A percentile compares a stretch with the other conserved stretches of the same genome.
These are phyloP conservation scores for Cheilosia impressa DNA, from an alignment of 2,888 invertebrate genomes.

Conservation along the genomic window DNA sequence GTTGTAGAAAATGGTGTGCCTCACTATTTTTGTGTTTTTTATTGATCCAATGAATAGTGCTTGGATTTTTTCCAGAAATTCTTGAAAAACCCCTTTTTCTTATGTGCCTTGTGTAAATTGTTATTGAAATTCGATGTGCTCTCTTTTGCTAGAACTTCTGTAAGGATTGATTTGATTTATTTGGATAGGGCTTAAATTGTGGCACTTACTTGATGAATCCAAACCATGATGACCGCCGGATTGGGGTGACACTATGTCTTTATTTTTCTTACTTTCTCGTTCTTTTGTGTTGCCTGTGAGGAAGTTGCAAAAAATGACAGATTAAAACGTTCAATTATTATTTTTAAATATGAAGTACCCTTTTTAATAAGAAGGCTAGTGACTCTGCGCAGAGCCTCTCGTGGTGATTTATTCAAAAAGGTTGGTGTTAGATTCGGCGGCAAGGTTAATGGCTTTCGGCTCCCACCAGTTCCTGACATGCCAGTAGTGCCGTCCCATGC, in stretches of 20 bases:
- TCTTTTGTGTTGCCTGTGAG: conserved; percentile 70
- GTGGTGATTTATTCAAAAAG: conserved; percentile 94
- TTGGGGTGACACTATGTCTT: conserved; percentile 71
- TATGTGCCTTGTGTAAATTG: conserved; percentile 84
- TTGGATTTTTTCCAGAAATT: conserved; percentile 95
- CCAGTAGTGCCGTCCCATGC: conserved; percentile 84
- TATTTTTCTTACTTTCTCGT: conserved; percentile 71
- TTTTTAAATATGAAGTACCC: conserved; percentile 84
- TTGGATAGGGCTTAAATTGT: background rate
- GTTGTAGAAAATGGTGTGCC: conserved; percentile 57
- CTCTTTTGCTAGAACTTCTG: conserved; percentile 77
- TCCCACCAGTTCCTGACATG: conserved; percentile 84
- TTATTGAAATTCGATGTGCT: conserved; percentile 79
- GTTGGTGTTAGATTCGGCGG: conserved; percentile 95
- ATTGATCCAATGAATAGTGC: conserved; percentile 94
- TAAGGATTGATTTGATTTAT: conserved; percentile 14
- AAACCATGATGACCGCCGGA: conserved; percentile 53
- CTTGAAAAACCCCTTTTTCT: conserved; percentile 95
- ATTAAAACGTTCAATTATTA: background rate
- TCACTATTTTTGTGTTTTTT: conserved; percentile 78
- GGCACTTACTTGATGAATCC: conserved; percentile 68
- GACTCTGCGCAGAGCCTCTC: conserved; percentile 93
- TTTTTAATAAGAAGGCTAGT: conserved; percentile 94
- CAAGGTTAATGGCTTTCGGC: conserved; percentile 92
- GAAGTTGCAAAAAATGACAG: background rate